Evolutionary conservation across 2,888 invertebrate species (phyloP), one percentile per base, ranked within the genome.

Genomic region (Sinopyrophorus schimmeli): DNA sequence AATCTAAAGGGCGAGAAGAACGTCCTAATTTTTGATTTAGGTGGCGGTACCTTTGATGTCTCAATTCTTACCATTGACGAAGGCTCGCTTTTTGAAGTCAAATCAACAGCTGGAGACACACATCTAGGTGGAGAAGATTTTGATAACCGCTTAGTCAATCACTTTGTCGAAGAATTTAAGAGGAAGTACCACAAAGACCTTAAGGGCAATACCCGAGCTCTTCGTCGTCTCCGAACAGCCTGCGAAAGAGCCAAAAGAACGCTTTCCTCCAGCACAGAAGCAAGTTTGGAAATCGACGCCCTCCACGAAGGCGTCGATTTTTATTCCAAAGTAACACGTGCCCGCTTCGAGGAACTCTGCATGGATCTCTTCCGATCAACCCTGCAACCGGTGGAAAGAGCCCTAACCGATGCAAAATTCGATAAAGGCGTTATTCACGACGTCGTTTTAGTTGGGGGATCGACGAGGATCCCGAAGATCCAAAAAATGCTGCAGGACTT

Each of bases 1-100:
- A 81, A 86, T 62, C 74, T 86, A 7, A 82, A 80, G 66, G 86
- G 87, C 1, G 87, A 87, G 64, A 84, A 83, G 56, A 87, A 84
- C 67, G 84, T 87, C 3, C 72, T 87, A 6, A 87, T 88, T 60
- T 87, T 86, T 61, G 87, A 88, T 70, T 77, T 89, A 48, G 87
- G 87, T 14, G 93, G 93, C 54, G 94, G 92, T 17, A 93, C 92
- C 20, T 95, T 95, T 68, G 94, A 95, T 76, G 94, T 95, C 5
- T 94, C 94, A 16, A 82, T 94, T 56, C 77, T 95, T 17, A 85
- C 89, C 57, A 94, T 95, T 69, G 89, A 91, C 62, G 92, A 94
- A 72, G 84, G 92, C 0, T 85, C 86, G 0, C 70, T 89, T 55
- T 90, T 90, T 64, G 87, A 90, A 76, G 90, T 91, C 0, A 82